phyloP scores from a whole-genome alignment of 2,888 invertebrate species.

The Pterobdella sp. region DNA sequence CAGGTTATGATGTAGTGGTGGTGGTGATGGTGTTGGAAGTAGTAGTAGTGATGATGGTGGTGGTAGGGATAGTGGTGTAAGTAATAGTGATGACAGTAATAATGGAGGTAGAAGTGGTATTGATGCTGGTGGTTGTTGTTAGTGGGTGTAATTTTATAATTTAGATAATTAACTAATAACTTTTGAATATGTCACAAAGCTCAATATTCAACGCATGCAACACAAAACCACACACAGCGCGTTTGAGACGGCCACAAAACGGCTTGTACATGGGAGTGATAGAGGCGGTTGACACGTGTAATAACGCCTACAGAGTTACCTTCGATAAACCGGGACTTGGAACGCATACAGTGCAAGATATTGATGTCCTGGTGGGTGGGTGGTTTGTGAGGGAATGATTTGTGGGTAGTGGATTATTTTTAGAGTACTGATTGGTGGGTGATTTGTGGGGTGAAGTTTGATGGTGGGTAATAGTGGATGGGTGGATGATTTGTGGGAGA shows the following conservation, averaged over 20 bases:
- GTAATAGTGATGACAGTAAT: background rate
- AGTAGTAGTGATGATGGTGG: background rate
- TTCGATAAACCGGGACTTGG: constrained; percentile 86
- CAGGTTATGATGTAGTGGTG: background rate
- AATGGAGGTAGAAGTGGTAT: background rate
- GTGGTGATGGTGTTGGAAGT: background rate
- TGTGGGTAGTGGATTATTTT: background rate
- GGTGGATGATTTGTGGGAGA: too few species aligned
- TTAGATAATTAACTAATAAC: too few species aligned
- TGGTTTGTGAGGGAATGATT: too few species aligned
- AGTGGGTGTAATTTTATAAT: background rate
- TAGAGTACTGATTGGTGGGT: background rate
- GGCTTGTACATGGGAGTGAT: constrained; percentile 87
- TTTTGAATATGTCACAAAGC: background rate
- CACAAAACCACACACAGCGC: constrained; percentile 58
- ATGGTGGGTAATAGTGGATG: too few species aligned
- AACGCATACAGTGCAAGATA: constrained; percentile 90
- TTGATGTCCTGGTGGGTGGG: constrained; percentile 69
- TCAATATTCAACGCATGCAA: background rate
- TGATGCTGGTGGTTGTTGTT: background rate
- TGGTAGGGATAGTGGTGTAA: background rate
- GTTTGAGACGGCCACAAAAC: constrained; percentile 83
- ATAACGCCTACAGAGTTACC: constrained; percentile 85
- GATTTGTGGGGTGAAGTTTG: background rate
- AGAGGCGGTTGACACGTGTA: constrained; percentile 88